Base-by-base conservation (phyloP, 2,113 vertebrate genomes). In the Otus sunia region DNA sequence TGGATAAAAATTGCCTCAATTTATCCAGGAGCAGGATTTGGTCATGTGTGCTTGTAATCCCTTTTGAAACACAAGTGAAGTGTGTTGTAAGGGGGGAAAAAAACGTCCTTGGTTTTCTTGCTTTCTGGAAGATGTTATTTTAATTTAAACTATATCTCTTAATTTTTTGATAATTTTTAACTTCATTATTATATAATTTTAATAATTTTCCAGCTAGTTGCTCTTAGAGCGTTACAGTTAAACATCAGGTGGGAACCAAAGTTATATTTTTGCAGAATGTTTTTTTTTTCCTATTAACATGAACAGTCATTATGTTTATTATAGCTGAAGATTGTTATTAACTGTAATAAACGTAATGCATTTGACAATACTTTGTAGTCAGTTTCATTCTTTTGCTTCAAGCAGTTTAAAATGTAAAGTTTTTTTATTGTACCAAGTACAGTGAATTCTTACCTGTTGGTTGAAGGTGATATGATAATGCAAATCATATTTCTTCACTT, bases 351-450 rank as follows among this genome's bases (percentile, higher is more conserved):
- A 95, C 27, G 58, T 89, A 22, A 19, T 73, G 23, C 26, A 11
- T 96, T 95, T 97, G 60, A 94, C 66, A 55, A 29, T 49, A 82
- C 30, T 64, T 81, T 75, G 88, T 93, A 95, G 91, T 97, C 80
- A 84, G 53, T 56, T 94, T 91, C 37, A 1, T 97, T 94, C 84
- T 97, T 97, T 94, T 87, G 27, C 45, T 88, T 92, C 37, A 47
- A 83, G 63, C 32, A 15, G 6, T 36, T 72, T 87, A 49, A 90
- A 80, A 39, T 9, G 12, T 39, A 20, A 36, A 63, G 5, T 0
- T 12, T 60, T 58, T 91, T 74, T 60, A 9, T 91, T 77, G 13
- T 90, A 32, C 60, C 1, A 5, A 75, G 23, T 77, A 22, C 41
- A 13, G 32, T 64, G 25, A 59, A 41, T 82, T 74, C 36, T n/a